A percentile compares a stretch with the other conserved stretches of the same genome.
phyloP scores from a whole-genome alignment of 2,888 invertebrate genomes.

The Microctonus aethiopoides region DNA sequence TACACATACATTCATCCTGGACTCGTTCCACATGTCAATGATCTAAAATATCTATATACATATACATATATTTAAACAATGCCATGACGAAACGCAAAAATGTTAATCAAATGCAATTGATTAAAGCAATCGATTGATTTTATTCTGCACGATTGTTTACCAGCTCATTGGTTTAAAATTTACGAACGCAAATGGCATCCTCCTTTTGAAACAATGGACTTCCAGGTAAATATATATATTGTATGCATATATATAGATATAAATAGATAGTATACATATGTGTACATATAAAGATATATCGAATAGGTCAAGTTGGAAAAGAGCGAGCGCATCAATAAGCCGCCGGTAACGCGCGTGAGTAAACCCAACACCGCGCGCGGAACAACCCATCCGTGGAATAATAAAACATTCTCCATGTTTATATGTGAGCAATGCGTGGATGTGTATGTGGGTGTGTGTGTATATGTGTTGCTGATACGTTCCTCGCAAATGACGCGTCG shows the following conservation, averaged over 20 bases:
- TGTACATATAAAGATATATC: background rate
- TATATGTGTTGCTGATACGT: conserved; percentile 58
- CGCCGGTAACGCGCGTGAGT: conserved; percentile 22
- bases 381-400: conserved; percentile 46
- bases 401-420: conserved; percentile 35
- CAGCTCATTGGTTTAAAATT: conserved; percentile 23
- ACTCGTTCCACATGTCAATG: background rate
- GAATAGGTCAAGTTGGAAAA: background rate
- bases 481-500: conserved; percentile 61
- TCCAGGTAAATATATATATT: background rate
- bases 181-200: conserved; percentile 6
- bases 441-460: conserved; percentile 11
- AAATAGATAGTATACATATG: background rate
- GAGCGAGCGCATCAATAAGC: background rate
- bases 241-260: too few species aligned
- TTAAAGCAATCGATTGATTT: conserved; percentile 22
- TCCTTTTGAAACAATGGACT: conserved; percentile 20
- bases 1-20: background rate
- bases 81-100: background rate
- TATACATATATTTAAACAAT: background rate
- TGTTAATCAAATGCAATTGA: conserved; percentile 25
- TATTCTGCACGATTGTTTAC: conserved; percentile 21
- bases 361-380: conserved; percentile 47
- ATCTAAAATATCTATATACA: background rate
- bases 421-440: background rate